Evolutionary conservation across 2,888 invertebrate species (phyloP).

Genomic region (Oligia strigilis): DNA sequence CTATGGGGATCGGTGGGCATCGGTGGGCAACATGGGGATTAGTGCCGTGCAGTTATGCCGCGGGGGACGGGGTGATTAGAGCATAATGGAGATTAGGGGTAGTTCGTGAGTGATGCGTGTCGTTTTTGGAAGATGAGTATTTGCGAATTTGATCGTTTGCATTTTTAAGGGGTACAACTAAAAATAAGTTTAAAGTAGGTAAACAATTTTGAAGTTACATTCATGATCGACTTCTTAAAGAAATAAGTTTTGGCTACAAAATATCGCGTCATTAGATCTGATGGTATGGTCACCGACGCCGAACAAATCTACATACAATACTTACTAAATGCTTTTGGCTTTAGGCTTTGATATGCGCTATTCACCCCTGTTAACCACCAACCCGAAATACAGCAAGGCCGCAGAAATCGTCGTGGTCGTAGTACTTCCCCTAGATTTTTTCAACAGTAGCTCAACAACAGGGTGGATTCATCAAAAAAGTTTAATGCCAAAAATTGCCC

Average conservation of each 20-base stretch:
- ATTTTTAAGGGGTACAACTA: not conserved
- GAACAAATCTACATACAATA: not conserved
- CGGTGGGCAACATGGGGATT: conserved; percentile 44
- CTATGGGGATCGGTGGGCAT: conserved; percentile 16
- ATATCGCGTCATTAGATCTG: not conserved
- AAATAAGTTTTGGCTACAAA: too few species aligned
- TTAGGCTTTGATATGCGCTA: not conserved
- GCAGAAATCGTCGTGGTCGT: not conserved
- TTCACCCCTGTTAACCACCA: not conserved
- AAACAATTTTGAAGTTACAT: not conserved
- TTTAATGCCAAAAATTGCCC: not conserved
- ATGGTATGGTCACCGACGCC: not conserved
- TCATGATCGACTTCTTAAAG: not conserved
- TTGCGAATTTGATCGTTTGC: not conserved
- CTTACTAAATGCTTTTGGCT: too few species aligned
- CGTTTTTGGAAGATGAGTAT: conserved; percentile 17
- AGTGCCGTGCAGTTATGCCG: conserved; percentile 59
- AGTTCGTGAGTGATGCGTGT: conserved; percentile 52
- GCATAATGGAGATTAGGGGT: conserved; percentile 48
- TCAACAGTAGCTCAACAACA: not conserved
- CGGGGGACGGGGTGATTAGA: conserved; percentile 53
- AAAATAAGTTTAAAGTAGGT: not conserved
- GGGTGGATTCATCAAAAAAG: not conserved
- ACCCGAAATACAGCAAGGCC: too few species aligned
- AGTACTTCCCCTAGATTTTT: not conserved